Percentiles rank a stretch among this genome's conserved stretches.
Evolutionary conservation across 2,113 vertebrate genomes (phyloP).

Genomic region (Mandrillus leucophaeus): DNA sequence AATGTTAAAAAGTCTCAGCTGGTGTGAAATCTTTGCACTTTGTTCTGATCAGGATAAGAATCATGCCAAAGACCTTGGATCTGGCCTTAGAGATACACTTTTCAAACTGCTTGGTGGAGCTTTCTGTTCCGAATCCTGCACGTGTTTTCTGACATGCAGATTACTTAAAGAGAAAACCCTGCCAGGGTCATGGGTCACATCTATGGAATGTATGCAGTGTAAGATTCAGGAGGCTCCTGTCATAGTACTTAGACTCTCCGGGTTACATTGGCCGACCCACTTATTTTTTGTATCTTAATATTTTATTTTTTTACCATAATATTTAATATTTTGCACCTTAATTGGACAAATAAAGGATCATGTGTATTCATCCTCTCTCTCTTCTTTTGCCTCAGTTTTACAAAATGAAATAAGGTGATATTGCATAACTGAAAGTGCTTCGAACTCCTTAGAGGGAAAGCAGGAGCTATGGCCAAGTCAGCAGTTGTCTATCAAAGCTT

Average conservation of each 20-base stretch:
- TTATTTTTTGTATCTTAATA: background rate
- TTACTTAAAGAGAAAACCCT: background rate
- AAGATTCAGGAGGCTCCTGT: background rate
- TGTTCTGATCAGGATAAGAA: constrained; percentile 3
- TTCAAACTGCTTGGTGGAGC: background rate
- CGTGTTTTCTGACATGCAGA: background rate
- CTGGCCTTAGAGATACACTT: background rate
- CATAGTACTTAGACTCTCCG: background rate
- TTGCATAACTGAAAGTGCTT: background rate
- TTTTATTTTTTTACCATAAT: background rate
- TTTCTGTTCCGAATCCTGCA: background rate
- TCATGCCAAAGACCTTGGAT: background rate
- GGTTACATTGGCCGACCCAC: background rate
- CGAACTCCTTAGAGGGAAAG: background rate
- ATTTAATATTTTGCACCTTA: background rate
- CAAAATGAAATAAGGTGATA: background rate
- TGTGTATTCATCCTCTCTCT: background rate
- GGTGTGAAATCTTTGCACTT: constrained; percentile 49
- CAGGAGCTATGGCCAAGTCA: background rate
- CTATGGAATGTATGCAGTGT: background rate
- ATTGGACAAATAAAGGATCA: background rate
- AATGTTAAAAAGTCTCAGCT: constrained; percentile 50
- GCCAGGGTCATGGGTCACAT: background rate
- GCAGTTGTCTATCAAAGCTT: background rate
- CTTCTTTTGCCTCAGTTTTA: background rate